phyloP scores from a whole-genome alignment of 2,113 vertebrate genomes.

The Garra rufa region DNA sequence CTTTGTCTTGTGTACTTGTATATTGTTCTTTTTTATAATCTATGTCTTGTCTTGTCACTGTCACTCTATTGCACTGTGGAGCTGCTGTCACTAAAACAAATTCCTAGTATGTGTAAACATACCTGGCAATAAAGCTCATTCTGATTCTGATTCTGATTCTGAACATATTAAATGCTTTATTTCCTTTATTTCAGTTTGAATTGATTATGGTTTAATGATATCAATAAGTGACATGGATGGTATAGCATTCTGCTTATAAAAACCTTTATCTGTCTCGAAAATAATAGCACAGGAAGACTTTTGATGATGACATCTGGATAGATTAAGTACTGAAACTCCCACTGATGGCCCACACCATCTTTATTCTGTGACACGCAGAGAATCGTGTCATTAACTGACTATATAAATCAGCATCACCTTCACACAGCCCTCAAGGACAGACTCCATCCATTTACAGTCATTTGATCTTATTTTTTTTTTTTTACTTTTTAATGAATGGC shows the following conservation, averaged over 20 bases:
- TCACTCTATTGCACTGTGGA: too few relatives aligned
- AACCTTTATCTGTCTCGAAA: not conserved
- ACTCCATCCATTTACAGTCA: constrained; percentile 34
- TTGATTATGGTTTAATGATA: not conserved
- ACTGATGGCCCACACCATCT: not conserved
- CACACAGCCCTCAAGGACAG: constrained; percentile 23
- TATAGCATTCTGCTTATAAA: not conserved
- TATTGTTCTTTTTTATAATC: too few relatives aligned
- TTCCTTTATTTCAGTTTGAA: not conserved
- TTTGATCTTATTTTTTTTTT: constrained; percentile 43
- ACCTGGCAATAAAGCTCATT: too few relatives aligned
- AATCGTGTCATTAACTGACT: not conserved
- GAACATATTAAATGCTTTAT: too few relatives aligned
- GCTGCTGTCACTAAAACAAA: too few relatives aligned
- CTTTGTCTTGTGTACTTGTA: too few relatives aligned
- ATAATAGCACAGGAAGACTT: not conserved
- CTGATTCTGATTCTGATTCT: too few relatives aligned
- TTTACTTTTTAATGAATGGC: constrained; percentile 50
- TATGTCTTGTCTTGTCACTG: too few relatives aligned
- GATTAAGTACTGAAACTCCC: not conserved
- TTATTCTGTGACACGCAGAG: not conserved
- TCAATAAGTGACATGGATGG: not conserved
- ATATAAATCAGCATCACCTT: constrained; percentile 36
- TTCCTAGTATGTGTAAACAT: too few relatives aligned
- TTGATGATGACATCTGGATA: not conserved